Conservation (phyloP, 1,140 invertebrate genomes). For the Lucilia cuprina region DNA sequence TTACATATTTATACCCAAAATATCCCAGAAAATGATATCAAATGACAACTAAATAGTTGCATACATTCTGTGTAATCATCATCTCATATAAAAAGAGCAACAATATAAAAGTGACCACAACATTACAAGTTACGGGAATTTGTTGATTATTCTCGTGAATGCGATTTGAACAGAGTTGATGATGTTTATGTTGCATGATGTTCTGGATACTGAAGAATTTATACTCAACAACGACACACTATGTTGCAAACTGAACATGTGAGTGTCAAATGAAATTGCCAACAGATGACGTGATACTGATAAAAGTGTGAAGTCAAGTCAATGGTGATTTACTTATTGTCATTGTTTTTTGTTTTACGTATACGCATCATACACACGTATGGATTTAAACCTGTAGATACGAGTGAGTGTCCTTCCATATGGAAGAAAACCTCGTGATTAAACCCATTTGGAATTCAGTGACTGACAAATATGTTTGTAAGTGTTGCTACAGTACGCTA, state of each 20-base stretch:
- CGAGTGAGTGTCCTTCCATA: background rate
- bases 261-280: constrained; percentile 2
- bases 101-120: background rate
- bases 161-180: background rate
- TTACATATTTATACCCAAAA: background rate
- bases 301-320: constrained; percentile 26
- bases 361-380: background rate
- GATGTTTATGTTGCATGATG: constrained; percentile 2
- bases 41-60: constrained; percentile 26
- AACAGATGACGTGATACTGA: constrained; percentile 26
- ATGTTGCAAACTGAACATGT: background rate
- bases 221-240: too few species aligned
- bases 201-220: too few species aligned
- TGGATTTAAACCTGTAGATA: background rate
- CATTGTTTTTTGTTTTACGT: background rate
- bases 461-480: background rate
- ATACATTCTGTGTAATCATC: background rate
- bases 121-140: constrained; percentile 30
- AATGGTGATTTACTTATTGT: constrained; percentile 31
- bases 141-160: constrained; percentile 11
- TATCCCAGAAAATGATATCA: constrained; percentile 5
- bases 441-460: background rate
- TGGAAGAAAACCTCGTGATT: background rate
- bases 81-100: background rate
- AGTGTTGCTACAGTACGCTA: background rate